Conservation (phyloP, 2,797 vertebrate genomes). For the Pristis pectinata region DNA sequence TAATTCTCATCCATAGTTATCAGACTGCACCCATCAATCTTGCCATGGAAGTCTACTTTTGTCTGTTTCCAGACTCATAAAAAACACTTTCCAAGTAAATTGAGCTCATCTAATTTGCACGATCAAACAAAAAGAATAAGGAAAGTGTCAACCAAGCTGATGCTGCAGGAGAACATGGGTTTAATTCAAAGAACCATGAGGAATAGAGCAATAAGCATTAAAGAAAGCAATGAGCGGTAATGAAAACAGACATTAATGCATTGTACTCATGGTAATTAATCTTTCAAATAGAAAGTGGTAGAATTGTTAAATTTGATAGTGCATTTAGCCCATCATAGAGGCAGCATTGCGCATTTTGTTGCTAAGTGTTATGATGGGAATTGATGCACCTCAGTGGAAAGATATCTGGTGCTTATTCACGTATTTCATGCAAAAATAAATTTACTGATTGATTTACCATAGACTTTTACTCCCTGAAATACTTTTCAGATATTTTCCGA, state of each 20-base stretch:
- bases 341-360: neutral
- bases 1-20: neutral
- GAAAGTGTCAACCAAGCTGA: neutral
- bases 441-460: neutral
- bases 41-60: neutral
- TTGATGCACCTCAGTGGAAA: neutral
- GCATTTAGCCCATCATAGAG: neutral
- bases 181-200: neutral
- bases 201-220: neutral
- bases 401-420: neutral
- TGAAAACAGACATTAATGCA: neutral
- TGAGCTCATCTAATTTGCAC: conserved; percentile 5
- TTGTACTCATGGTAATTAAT: neutral
- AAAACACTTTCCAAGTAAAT: neutral
- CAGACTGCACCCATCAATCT: neutral
- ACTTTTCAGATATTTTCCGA: neutral
- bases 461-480: neutral
- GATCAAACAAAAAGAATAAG: neutral
- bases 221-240: neutral
- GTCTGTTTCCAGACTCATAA: neutral
- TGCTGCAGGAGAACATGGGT: neutral
- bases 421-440: neutral
- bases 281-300: neutral
- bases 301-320: neutral
- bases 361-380: neutral